phyloP scores from a whole-genome alignment of 1,140 invertebrate species.

The Drosophila santomea region DNA sequence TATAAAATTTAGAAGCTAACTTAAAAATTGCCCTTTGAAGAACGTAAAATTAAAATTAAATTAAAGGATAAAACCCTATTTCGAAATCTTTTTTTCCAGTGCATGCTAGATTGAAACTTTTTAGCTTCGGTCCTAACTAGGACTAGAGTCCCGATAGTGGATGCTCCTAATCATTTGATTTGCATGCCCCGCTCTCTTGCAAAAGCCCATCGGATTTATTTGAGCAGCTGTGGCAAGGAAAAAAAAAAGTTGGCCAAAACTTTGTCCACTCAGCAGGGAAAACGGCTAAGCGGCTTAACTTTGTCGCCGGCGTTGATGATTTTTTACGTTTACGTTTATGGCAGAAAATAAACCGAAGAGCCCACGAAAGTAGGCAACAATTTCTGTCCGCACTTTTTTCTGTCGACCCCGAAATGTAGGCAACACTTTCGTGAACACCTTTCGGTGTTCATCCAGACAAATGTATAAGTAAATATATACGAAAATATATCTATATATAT shows the following conservation, averaged over 20 bases:
- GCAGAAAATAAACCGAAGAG: conserved; percentile 39
- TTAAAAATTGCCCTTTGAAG: too few species aligned
- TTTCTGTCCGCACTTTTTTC: conserved; percentile 54
- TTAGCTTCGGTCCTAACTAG: conserved; percentile 27
- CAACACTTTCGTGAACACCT: conserved; percentile 28
- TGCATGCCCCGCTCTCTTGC: conserved; percentile 39
- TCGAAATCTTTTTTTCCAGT: conserved; percentile 3
- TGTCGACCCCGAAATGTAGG: conserved; percentile 27
- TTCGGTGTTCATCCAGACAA: background rate
- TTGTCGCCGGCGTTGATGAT: conserved; percentile 57
- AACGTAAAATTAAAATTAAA: too few species aligned
- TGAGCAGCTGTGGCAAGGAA: conserved; percentile 37
- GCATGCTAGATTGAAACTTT: conserved; percentile 54
- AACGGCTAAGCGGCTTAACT: conserved; percentile 75
- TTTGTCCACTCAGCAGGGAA: conserved; percentile 76
- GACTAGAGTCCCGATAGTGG: conserved; percentile 32
- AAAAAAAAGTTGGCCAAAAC: conserved; percentile 54
- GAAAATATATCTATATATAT: background rate
- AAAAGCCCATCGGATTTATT: conserved; percentile 8
- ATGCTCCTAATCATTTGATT: conserved; percentile 76
- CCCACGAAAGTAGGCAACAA: conserved; percentile 44
- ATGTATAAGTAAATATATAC: background rate
- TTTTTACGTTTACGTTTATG: conserved; percentile 71
- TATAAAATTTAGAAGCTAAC: too few species aligned
- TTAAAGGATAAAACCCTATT: too few species aligned